phyloP scores from a whole-genome alignment of 2,113 vertebrate genomes.

The Cisticola juncidis region DNA sequence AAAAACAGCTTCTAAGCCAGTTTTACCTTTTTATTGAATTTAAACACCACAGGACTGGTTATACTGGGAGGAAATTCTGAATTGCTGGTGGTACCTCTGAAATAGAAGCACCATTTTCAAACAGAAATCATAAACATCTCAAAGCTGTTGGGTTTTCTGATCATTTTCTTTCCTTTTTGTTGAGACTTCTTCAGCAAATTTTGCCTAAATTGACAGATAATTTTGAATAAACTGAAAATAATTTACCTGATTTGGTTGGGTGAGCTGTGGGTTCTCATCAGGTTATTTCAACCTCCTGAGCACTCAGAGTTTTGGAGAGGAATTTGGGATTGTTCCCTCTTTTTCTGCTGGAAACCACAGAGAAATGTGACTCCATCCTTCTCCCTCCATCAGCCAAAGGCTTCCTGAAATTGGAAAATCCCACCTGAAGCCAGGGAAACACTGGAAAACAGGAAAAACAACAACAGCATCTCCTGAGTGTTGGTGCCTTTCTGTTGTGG shows the following conservation, averaged over 20 bases:
- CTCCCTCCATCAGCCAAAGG: background rate
- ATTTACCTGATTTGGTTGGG: background rate
- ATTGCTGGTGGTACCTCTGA: background rate
- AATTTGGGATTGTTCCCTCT: background rate
- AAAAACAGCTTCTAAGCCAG: background rate
- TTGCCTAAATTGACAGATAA: background rate
- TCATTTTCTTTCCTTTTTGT: background rate
- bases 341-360: background rate
- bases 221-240: background rate
- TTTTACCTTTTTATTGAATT: background rate
- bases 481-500: background rate
- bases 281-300: background rate
- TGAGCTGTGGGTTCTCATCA: background rate
- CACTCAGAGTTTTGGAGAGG: background rate
- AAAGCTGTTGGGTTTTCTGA: background rate
- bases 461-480: background rate
- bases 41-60: background rate
- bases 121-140: background rate
- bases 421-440: background rate
- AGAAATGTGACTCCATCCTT: background rate
- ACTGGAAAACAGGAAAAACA: background rate
- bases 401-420: background rate
- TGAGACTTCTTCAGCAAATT: background rate
- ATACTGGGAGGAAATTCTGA: background rate
- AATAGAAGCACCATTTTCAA: background rate